Evolutionary conservation across 2,797 vertebrate species (phyloP).

Genomic region (Loriculus beryllinus): DNA sequence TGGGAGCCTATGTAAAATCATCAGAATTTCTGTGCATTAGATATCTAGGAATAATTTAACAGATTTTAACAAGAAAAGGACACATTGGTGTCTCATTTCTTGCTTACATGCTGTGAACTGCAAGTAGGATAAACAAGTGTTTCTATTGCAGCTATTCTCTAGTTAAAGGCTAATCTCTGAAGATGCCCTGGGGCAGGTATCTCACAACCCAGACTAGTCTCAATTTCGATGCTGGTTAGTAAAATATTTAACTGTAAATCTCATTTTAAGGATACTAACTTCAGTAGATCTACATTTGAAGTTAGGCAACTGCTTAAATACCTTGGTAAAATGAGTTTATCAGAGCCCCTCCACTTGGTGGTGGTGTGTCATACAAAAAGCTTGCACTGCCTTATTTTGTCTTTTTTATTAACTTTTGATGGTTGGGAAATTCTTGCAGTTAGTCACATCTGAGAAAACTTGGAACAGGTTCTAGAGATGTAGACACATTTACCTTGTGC

Average conservation of each 20-base stretch:
- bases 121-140: not conserved
- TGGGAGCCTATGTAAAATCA: not conserved
- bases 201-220: not conserved
- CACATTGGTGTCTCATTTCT: not conserved
- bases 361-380: not conserved
- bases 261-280: not conserved
- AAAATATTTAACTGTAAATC: not conserved
- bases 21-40: not conserved
- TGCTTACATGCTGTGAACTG: not conserved
- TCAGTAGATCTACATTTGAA: not conserved
- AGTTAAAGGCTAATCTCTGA: not conserved
- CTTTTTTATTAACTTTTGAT: slow-evolving; percentile 59
- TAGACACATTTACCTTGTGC: slow-evolving; percentile 69
- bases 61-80: not conserved
- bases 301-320: not conserved
- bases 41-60: not conserved
- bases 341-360: not conserved
- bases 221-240: not conserved
- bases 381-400: slow-evolving; percentile 30
- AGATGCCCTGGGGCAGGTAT: not conserved
- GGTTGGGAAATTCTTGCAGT: slow-evolving; percentile 68
- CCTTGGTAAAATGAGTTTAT: not conserved
- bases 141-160: not conserved
- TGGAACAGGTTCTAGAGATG: slow-evolving; percentile 74
- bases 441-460: slow-evolving; percentile 76